These are phyloP conservation scores for Parapsyche elsis DNA, from an alignment of 1,140 invertebrate species.

Conservation along the genomic window DNA sequence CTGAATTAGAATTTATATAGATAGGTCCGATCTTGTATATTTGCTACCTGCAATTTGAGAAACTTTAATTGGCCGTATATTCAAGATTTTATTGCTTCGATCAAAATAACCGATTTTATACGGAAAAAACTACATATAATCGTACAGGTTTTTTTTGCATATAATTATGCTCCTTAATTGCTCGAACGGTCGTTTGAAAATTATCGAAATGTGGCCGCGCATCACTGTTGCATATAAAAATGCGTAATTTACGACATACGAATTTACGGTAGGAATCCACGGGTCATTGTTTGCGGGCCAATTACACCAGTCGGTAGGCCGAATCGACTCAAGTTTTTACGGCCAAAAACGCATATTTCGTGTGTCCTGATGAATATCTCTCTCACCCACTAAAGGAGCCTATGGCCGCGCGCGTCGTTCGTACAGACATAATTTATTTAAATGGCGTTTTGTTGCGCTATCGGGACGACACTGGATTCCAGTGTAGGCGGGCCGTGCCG, in stretches of 20 bases:
- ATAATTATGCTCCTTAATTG: too few relatives aligned
- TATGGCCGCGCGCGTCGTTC: not conserved
- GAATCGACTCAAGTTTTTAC: conserved; percentile 52
- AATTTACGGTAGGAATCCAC: too few relatives aligned
- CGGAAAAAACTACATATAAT: too few relatives aligned
- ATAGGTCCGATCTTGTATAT: too few relatives aligned
- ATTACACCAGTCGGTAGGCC: not conserved
- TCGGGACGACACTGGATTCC: conserved; percentile 1
- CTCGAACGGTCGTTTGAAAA: too few relatives aligned
- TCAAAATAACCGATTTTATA: not conserved
- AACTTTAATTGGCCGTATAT: not conserved
- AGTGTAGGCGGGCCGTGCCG: not conserved
- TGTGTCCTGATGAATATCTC: conserved; percentile 50
- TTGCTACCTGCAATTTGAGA: not conserved
- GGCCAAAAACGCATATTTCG: conserved; percentile 36
- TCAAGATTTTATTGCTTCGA: not conserved
- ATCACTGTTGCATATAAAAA: too few relatives aligned
- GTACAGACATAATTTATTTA: conserved; percentile 43
- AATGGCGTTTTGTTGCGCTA: conserved; percentile 31
- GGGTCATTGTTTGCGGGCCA: too few relatives aligned
- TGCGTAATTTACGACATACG: too few relatives aligned
- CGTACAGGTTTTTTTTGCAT: too few relatives aligned
- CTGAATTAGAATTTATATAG: too few relatives aligned
- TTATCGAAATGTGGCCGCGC: too few relatives aligned
- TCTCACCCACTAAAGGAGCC: not conserved